Percentiles rank a stretch among this genome's conserved stretches.
Evolutionary conservation across 1,140 invertebrate genomes (phyloP).

Genomic region (Periplaneta americana): DNA sequence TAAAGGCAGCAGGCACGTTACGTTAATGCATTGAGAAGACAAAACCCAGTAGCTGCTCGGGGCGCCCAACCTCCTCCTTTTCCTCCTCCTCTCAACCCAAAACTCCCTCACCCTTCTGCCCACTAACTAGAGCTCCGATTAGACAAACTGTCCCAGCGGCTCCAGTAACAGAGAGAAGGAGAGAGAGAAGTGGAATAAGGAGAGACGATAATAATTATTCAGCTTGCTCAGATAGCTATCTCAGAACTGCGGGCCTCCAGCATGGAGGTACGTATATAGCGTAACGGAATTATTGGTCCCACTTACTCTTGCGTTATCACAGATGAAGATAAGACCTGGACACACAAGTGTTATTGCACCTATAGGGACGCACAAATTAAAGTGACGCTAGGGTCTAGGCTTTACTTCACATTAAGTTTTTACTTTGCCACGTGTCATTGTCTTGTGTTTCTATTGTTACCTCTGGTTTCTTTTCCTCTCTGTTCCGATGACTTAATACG

Average conservation of each 20-base stretch:
- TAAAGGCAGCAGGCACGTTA: not conserved
- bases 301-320: not conserved
- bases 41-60: not conserved
- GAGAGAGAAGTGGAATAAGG: too few relatives aligned
- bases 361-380: not conserved
- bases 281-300: not conserved
- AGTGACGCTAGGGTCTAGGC: not conserved
- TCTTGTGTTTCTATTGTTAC: too few relatives aligned
- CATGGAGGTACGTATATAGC: not conserved
- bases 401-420: not conserved
- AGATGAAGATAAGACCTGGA: not conserved
- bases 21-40: not conserved
- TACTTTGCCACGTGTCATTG: not conserved
- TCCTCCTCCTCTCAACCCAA: not conserved
- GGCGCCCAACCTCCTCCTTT: not conserved
- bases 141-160: not conserved
- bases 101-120: not conserved
- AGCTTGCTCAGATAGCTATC: not conserved
- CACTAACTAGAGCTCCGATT: not conserved
- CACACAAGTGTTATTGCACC: not conserved
- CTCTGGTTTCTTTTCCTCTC: too few relatives aligned
- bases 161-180: not conserved
- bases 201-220: not conserved
- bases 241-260: not conserved
- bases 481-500: too few relatives aligned